phyloP scores from a whole-genome alignment of 2,113 vertebrate genomes.

The Stictonetta naevosa region DNA sequence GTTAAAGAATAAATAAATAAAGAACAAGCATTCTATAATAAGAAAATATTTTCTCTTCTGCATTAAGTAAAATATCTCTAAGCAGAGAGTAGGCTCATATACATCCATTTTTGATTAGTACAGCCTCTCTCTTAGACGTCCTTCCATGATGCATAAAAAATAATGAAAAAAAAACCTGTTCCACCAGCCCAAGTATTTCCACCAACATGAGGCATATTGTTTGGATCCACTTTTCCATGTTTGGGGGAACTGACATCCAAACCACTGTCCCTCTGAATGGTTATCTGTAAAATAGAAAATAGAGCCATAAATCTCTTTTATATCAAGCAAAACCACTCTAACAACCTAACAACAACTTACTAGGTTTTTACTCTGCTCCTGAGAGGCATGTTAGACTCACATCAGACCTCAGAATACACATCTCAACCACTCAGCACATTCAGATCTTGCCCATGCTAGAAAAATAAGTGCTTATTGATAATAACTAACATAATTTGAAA shows the following conservation, averaged over 20 bases:
- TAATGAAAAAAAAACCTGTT: constrained; percentile 81
- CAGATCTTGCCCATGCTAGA: background rate
- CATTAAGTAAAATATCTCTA: background rate
- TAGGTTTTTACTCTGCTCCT: background rate
- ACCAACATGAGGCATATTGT: constrained; percentile 90
- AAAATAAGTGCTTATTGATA: background rate
- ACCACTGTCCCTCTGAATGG: constrained; percentile 89
- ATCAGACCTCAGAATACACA: background rate
- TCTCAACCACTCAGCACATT: background rate
- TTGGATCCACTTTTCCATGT: constrained; percentile 89
- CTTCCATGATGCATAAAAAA: background rate
- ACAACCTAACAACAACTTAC: background rate
- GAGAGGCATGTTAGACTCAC: background rate
- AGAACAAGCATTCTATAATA: background rate
- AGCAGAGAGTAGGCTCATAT: background rate
- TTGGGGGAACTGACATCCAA: constrained; percentile 92
- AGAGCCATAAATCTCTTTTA: background rate
- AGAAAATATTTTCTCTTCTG: background rate
- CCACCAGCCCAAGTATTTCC: constrained; percentile 97
- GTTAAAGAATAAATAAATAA: background rate
- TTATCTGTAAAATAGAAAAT: constrained; percentile 83
- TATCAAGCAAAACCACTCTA: background rate
- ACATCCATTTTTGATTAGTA: background rate
- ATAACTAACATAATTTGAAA: background rate
- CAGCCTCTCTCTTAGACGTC: background rate